Percentiles rank a stretch among this genome's conserved stretches.
These are phyloP conservation scores for Catharus minimus DNA, from an alignment of 2,113 vertebrate species.

Conservation along the genomic window DNA sequence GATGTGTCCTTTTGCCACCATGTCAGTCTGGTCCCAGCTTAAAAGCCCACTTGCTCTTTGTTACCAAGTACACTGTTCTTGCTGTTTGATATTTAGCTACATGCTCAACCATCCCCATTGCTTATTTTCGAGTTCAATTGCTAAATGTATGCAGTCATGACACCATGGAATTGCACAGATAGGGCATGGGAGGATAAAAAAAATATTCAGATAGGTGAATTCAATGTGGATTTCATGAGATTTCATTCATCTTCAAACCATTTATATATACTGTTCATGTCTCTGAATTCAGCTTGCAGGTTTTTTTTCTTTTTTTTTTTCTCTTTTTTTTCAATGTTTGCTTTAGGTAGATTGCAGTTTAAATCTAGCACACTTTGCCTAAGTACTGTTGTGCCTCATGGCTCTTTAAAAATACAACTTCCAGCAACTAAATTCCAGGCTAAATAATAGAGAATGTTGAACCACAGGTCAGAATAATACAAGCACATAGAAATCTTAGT, in stretches of 20 bases:
- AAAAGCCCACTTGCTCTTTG: constrained; percentile 67
- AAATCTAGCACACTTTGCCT: constrained; percentile 47
- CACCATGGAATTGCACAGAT: constrained; percentile 72
- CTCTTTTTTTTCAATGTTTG: background rate
- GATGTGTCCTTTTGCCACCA: constrained; percentile 70
- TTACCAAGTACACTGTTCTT: constrained; percentile 59
- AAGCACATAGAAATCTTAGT: background rate
- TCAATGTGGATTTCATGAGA: constrained; percentile 90
- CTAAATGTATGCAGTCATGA: constrained; percentile 76
- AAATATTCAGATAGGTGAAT: constrained; percentile 63
- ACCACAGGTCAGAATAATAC: background rate
- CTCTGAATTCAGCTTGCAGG: constrained; percentile 72
- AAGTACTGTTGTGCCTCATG: constrained; percentile 47
- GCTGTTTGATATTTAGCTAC: constrained; percentile 64
- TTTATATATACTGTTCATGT: constrained; percentile 73
- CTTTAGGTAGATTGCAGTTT: constrained; percentile 62
- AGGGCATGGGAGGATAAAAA: constrained; percentile 71
- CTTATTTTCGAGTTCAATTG: constrained; percentile 68
- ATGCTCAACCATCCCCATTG: constrained; percentile 63
- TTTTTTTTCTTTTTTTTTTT: background rate
- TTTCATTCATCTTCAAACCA: constrained; percentile 84
- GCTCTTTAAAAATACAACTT: constrained; percentile 10
- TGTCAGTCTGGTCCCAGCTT: constrained; percentile 61
- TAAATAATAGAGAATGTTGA: background rate
- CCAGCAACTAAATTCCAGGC: constrained; percentile 21